Base-by-base conservation (phyloP, 2,797 vertebrate species). In the Sphaeramia orbicularis region DNA sequence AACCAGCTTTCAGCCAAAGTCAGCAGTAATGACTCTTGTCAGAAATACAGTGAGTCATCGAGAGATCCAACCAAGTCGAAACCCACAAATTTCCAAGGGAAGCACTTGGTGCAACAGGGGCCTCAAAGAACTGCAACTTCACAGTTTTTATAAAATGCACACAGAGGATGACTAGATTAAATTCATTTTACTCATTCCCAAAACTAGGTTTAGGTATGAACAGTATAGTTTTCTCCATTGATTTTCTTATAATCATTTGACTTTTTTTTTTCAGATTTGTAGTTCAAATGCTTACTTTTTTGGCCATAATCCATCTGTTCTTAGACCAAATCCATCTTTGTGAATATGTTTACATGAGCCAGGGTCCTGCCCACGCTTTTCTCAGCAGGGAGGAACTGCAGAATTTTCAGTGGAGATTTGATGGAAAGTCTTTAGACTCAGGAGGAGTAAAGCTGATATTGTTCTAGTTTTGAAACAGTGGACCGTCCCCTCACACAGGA, bases 11-110 rank as follows among this genome's bases (percentile, higher is more conserved):
- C 45, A 56, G 35, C 19, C 59, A 56, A 40, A 77, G 24, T 77
- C 65, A 21, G 59, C 65, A 54, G 38, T 84, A 78, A 77, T 73
- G 58, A 80, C 68, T 77, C 59, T 67, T 81, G 64, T 78, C 78
- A 81, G 80, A 57, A 81, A 68, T 24, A 71, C n/a, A 43, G 42
- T 78, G 81, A 79, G 42, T 86, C 76, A 81, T 15, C 49, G 18
- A 75, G 50, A 53, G 12, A 56, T 75, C 30, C 44, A 44, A 56
- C 64, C 44, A 54, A 78, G 53, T 66, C 66, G 15, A 76, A 81
- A 68, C 48, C 71, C 63, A 65, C 69, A 71, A 0, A 65, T 78
- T 75, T 87, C 62, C 44, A 78, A 57, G 50, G 41, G 84, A 80
- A 58, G 57, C 48, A 43, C 48, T 73, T 54, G 10, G 21, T 80